Percentiles rank a stretch among this genome's conserved stretches.
These are phyloP conservation scores for Scopus umbretta DNA, from an alignment of 2,113 vertebrate genomes.

Conservation along the genomic window DNA sequence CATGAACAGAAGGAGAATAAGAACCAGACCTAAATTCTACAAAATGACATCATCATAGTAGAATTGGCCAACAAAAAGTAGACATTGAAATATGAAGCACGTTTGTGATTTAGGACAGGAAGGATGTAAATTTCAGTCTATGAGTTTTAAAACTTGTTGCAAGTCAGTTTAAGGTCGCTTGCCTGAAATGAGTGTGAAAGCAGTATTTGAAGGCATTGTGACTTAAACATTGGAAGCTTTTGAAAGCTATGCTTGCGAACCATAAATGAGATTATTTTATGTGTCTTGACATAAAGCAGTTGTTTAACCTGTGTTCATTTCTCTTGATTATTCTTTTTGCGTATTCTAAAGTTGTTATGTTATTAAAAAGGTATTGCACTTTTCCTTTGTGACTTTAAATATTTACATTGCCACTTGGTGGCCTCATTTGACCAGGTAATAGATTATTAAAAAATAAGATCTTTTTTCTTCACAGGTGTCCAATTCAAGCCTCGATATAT, in stretches of 20 bases:
- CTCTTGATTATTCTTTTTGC: neutral
- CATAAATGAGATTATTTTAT: neutral
- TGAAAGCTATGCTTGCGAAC: neutral
- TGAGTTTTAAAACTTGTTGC: neutral
- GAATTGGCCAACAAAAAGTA: neutral
- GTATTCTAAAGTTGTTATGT: neutral
- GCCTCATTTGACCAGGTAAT: conserved; percentile 27
- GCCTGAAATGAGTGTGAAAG: neutral
- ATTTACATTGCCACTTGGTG: conserved; percentile 38
- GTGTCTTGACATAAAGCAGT: neutral
- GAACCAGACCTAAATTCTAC: neutral
- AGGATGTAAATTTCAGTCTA: neutral
- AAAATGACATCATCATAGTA: neutral
- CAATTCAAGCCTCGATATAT: neutral
- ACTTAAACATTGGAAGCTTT: neutral
- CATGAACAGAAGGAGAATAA: neutral
- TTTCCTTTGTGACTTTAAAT: neutral
- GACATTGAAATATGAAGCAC: neutral
- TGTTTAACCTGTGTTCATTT: neutral
- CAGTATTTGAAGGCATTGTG: neutral
- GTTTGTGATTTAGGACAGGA: neutral
- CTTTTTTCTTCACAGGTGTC: neutral
- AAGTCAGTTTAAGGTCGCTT: neutral
- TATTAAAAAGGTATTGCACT: neutral
- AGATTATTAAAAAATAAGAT: neutral